Conservation (phyloP, 2,113 vertebrate species). For the Varanus salvator region DNA sequence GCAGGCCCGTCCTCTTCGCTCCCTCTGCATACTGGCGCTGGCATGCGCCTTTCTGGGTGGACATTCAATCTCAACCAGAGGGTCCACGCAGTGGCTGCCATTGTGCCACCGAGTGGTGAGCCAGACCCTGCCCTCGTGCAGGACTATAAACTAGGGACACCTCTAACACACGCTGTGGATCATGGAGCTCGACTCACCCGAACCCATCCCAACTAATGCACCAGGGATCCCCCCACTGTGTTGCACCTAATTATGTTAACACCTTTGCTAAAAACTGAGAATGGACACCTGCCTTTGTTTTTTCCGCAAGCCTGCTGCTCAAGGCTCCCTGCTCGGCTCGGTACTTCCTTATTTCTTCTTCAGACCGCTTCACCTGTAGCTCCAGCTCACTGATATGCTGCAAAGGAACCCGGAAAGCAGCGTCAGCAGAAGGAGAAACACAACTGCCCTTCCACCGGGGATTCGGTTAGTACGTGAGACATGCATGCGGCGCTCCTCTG, state of each 20-base stretch:
- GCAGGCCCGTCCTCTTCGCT: not conserved
- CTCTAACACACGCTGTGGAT: too few species aligned
- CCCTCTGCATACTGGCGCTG: not conserved
- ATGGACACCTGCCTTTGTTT: constrained; percentile 34
- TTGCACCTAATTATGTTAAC: too few species aligned
- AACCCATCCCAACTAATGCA: too few species aligned
- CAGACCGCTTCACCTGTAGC: constrained; percentile 39
- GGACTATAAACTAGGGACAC: too few species aligned
- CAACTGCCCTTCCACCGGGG: too few species aligned
- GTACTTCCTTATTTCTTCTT: constrained; percentile 40
- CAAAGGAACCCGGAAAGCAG: rapidly evolving
- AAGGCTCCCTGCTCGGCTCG: constrained; percentile 26
- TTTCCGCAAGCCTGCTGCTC: constrained; percentile 51
- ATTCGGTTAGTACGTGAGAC: not conserved
- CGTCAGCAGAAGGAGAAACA: not conserved
- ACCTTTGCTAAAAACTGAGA: not conserved
- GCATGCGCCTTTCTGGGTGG: too few species aligned
- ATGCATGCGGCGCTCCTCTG: not conserved
- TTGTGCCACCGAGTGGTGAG: not conserved
- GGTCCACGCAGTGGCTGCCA: too few species aligned
- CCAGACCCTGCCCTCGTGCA: not conserved
- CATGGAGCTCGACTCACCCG: too few species aligned
- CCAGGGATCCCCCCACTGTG: too few species aligned
- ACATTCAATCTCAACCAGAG: not conserved
- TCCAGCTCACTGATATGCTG: constrained; percentile 70